A percentile compares a stretch with the other conserved stretches of the same genome.
Conservation (phyloP, 2,888 invertebrate genomes). For the Tiphia femorata region DNA sequence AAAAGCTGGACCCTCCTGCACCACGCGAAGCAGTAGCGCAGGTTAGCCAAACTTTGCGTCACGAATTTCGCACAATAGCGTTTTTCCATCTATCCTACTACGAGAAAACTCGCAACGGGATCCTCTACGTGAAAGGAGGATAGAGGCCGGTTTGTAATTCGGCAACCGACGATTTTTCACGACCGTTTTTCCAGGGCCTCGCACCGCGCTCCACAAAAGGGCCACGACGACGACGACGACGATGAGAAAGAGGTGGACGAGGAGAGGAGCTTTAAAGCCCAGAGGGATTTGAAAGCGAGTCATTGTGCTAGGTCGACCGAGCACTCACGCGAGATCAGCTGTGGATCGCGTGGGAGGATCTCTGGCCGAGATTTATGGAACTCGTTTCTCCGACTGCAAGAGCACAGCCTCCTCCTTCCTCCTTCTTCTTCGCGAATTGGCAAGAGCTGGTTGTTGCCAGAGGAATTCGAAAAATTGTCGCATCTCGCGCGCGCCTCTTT, state of each 20-base stretch:
- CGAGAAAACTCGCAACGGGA: neutral
- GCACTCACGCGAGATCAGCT: constrained; percentile 29
- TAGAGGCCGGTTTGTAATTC: no score
- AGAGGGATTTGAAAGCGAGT: constrained; percentile 13
- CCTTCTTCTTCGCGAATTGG: no score
- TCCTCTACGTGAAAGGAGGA: neutral
- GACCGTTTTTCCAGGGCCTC: neutral
- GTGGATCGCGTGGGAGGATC: constrained; percentile 28
- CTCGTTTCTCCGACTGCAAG: neutral
- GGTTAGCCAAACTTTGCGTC: no score
- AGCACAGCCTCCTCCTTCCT: neutral
- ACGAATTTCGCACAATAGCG: no score
- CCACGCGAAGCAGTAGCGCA: no score
- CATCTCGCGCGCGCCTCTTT: no score
- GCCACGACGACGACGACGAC: no score
- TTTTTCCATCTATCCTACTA: no score
- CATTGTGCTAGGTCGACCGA: constrained; percentile 22
- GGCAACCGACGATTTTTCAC: constrained; percentile 10
- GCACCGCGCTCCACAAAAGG: no score
- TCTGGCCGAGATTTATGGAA: constrained; percentile 31
- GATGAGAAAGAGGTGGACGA: constrained; percentile 1
- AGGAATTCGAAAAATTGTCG: no score
- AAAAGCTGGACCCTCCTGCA: no score
- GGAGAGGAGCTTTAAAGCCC: constrained; percentile 21
- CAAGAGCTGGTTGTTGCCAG: no score